Conservation (phyloP, 2,113 vertebrate species). For the Cichladusa arquata region DNA sequence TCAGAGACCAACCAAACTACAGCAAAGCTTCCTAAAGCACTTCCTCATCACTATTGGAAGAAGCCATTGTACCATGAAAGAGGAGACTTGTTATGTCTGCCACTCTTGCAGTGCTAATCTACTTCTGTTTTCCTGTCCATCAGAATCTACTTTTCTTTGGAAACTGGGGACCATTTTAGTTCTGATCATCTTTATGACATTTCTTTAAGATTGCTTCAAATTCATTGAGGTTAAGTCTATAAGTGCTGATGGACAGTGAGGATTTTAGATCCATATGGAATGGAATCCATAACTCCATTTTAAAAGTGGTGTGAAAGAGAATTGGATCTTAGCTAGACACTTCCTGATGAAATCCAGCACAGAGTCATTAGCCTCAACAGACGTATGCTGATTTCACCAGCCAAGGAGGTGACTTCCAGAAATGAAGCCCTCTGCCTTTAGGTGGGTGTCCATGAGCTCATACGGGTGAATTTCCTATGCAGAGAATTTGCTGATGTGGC, state of each 20-base stretch:
- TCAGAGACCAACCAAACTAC: slow-evolving; percentile 4
- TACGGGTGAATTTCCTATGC: neutral
- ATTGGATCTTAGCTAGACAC: neutral
- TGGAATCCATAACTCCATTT: neutral
- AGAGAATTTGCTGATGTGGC: neutral
- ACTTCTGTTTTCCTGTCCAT: neutral
- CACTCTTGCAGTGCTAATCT: neutral
- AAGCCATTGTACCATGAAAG: neutral
- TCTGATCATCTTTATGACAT: neutral
- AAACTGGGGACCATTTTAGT: neutral
- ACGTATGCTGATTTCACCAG: neutral
- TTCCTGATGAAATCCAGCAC: neutral
- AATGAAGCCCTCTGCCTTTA: neutral
- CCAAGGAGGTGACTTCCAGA: neutral
- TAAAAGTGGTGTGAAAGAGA: neutral
- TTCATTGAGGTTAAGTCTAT: neutral
- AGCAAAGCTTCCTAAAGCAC: slow-evolving; percentile 16
- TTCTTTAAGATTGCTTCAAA: neutral
- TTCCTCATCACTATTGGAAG: slow-evolving; percentile 13
- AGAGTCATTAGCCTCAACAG: neutral
- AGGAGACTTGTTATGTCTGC: neutral
- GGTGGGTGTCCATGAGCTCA: neutral
- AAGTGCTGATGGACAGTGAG: neutral
- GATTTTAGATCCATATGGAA: neutral
- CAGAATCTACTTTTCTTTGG: neutral